Evolutionary conservation across 2,888 invertebrate genomes (phyloP), one percentile per base, ranked within the genome.

Genomic region (Cephus nigrinus): DNA sequence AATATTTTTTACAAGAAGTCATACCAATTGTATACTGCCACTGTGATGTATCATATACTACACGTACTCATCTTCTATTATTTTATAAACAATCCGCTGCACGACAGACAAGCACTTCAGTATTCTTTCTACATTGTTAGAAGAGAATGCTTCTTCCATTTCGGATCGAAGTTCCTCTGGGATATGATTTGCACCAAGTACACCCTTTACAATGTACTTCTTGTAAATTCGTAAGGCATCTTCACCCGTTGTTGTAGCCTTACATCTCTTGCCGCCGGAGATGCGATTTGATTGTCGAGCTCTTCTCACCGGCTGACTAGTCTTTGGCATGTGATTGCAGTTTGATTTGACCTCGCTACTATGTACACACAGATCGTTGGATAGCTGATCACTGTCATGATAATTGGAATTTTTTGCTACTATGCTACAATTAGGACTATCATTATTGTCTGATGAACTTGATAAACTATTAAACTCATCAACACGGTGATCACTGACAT

Each of bases 221-320:
- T 95, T 95, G 89, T 96, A 96, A 88, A 97, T 95, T 84, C 93
- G 93, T 82, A 96, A 93, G 78, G 96, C 96, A 89, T 93, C 93
- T 79, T 95, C 89, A 72, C 81, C 84, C 15, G 85, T 82, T 40
- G 86, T 89, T 23, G 87, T 88, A 76, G 77, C 77, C 79, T 84
- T 84, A 1, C 77, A 80, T 76, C 73, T 81, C 72, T 78, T 84
- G 77, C 69, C 74, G 71, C 74, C 82, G 40, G 81, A 84, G 75
- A 80, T 82, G 30, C 78, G 76, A 79, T 86, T 83, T 79, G 84
- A 82, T 81, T 87, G 82, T 86, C 80, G 74, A 69, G 34, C 79
- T 81, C 83, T 74, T 79, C 79, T 83, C 80, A 82, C 30, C 74
- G 79, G 79, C 80, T 84, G 84, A 82, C 82, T 87, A 87, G 80